Evolutionary conservation across 2,888 invertebrate species (phyloP).

Genomic region (Lamellibrachia columna): DNA sequence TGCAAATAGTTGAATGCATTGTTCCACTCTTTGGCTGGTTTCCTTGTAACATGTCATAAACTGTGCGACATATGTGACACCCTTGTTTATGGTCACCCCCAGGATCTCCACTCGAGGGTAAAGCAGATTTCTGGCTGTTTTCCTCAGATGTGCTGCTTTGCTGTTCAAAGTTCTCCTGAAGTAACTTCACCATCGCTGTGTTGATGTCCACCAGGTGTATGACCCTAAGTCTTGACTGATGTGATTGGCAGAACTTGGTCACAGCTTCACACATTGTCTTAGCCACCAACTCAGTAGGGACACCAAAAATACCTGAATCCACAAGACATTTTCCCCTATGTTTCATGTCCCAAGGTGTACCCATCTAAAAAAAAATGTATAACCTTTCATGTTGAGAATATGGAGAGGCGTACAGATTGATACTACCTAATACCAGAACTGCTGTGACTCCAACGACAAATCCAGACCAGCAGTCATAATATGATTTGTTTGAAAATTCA

Average conservation of each 20-base stretch:
- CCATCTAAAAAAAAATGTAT: too few relatives aligned
- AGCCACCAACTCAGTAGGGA: neutral
- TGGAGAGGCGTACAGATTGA: too few relatives aligned
- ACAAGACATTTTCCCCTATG: too few relatives aligned
- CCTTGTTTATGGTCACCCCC: neutral
- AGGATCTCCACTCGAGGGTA: neutral
- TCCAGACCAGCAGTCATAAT: too few relatives aligned
- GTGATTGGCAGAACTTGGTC: neutral
- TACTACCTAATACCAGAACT: too few relatives aligned
- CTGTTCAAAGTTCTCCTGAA: slow-evolving; percentile 14
- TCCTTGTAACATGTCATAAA: neutral
- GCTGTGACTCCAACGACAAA: too few relatives aligned
- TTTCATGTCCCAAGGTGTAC: too few relatives aligned
- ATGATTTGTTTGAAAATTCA: too few relatives aligned
- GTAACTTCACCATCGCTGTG: neutral
- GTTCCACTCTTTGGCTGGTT: neutral
- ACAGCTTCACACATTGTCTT: neutral
- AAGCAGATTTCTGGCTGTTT: neutral
- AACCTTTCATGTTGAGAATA: too few relatives aligned
- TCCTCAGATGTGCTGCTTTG: neutral
- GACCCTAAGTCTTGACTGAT: neutral
- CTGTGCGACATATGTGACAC: neutral
- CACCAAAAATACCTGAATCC: slow-evolving; percentile 1
- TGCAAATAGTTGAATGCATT: neutral
- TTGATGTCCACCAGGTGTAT: slow-evolving; percentile 18